A percentile compares a stretch with the other conserved stretches of the same genome.
Conservation (phyloP, 2,113 vertebrate genomes). For the Apeltes quadracus region DNA sequence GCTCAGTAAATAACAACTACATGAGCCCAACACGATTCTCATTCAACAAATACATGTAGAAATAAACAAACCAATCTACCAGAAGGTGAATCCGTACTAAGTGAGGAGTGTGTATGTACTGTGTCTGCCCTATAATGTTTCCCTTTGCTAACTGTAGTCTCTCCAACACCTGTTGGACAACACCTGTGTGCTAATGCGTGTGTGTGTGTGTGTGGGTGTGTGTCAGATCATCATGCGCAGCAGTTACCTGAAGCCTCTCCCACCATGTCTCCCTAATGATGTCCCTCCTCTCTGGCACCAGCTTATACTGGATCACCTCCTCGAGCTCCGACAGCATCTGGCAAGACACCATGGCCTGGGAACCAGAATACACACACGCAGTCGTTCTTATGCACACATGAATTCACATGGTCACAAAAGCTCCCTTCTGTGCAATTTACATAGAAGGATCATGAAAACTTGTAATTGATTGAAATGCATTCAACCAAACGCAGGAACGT, state of each 20-base stretch:
- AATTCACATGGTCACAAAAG: background rate
- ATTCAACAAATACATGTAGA: background rate
- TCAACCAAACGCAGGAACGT: background rate
- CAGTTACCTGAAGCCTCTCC: constrained; percentile 94
- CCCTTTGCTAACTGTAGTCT: constrained; percentile 59
- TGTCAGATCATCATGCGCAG: constrained; percentile 33
- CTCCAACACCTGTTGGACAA: constrained; percentile 63
- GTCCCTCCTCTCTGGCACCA: constrained; percentile 96
- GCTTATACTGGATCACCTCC: constrained; percentile 99
- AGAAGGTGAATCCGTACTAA: background rate
- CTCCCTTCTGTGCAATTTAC: background rate
- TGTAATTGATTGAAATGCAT: background rate
- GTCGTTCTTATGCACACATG: background rate
- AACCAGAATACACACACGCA: constrained; percentile 31
- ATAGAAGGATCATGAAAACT: constrained; percentile 2
- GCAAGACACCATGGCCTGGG: constrained; percentile 98
- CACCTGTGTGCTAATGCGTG: constrained; percentile 8
- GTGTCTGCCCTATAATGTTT: constrained; percentile 44
- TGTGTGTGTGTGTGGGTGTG: constrained; percentile 10
- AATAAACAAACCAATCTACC: background rate
- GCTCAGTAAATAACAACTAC: background rate
- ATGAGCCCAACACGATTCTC: background rate
- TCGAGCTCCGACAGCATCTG: constrained; percentile 99
- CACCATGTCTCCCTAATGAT: constrained; percentile 99
- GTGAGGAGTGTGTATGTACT: constrained; percentile 8